Conservation (phyloP, 1,140 invertebrate species). For the Temnothorax nylanderi region DNA sequence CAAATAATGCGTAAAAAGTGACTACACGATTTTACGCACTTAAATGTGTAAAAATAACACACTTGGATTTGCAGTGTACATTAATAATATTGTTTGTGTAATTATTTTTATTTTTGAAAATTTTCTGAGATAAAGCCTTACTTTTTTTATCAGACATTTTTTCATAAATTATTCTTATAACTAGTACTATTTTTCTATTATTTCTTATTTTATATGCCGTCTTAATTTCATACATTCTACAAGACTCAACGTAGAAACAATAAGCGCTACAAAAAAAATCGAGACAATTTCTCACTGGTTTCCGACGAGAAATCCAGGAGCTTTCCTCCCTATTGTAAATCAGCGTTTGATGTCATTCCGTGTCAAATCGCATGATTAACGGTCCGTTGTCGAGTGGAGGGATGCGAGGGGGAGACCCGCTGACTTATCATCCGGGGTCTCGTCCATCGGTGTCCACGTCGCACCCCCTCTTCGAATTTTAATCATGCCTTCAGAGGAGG, state of each 20-base stretch:
- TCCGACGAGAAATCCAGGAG: constrained; percentile 70
- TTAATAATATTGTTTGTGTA: not conserved
- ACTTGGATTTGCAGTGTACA: no score
- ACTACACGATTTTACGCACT: no score
- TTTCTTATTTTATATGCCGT: not conserved
- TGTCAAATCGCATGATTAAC: constrained; percentile 82
- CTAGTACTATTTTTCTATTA: not conserved
- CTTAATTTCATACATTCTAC: not conserved
- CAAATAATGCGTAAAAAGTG: no score
- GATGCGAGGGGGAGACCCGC: constrained; percentile 62
- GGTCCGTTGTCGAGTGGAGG: constrained; percentile 70
- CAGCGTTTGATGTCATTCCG: constrained; percentile 80
- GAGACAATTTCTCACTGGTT: constrained; percentile 64
- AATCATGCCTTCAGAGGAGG: constrained; percentile 72
- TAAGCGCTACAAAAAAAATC: not conserved
- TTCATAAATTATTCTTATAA: not conserved
- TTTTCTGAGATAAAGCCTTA: not conserved
- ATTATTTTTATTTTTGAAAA: not conserved
- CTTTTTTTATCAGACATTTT: not conserved
- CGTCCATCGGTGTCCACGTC: constrained; percentile 43
- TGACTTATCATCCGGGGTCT: constrained; percentile 56
- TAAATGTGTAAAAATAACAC: no score
- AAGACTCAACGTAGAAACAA: not conserved
- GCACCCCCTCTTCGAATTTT: constrained; percentile 76
- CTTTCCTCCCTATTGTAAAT: constrained; percentile 76